Conservation (phyloP, 2,113 vertebrate species). For the Irena cyanogastra region DNA sequence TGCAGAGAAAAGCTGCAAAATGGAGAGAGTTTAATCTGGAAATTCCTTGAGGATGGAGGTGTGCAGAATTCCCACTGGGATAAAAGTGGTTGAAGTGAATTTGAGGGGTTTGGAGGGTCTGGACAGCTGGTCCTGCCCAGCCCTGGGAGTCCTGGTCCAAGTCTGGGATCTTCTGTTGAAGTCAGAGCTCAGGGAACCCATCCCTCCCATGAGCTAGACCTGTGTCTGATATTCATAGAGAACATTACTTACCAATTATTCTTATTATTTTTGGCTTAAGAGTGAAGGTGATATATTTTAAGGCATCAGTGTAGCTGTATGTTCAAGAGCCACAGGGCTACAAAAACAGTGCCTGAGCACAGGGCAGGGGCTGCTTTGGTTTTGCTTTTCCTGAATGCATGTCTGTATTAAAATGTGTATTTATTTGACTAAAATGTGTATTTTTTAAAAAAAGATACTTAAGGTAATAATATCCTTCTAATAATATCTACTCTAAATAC, state of each 20-base stretch:
- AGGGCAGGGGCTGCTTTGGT: background rate
- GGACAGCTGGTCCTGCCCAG: background rate
- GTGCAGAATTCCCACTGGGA: background rate
- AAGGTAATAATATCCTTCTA: background rate
- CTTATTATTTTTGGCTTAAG: background rate
- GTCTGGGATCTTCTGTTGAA: background rate
- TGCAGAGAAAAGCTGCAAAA: background rate
- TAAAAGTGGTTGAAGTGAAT: background rate
- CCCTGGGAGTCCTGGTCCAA: rapidly evolving
- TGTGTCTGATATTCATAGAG: background rate
- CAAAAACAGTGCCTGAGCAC: background rate
- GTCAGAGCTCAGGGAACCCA: background rate
- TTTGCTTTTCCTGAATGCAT: background rate
- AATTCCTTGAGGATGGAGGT: background rate
- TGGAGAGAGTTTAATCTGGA: rapidly evolving
- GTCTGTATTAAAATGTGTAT: background rate
- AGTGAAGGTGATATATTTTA: background rate
- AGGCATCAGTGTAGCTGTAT: background rate
- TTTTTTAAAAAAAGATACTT: background rate
- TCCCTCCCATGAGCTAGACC: background rate
- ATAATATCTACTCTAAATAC: background rate
- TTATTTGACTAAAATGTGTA: background rate
- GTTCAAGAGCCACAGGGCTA: background rate
- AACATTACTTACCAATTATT: background rate
- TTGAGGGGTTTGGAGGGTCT: background rate